phyloP scores from a whole-genome alignment of 2,113 vertebrate species.

The Thymallus thymallus region DNA sequence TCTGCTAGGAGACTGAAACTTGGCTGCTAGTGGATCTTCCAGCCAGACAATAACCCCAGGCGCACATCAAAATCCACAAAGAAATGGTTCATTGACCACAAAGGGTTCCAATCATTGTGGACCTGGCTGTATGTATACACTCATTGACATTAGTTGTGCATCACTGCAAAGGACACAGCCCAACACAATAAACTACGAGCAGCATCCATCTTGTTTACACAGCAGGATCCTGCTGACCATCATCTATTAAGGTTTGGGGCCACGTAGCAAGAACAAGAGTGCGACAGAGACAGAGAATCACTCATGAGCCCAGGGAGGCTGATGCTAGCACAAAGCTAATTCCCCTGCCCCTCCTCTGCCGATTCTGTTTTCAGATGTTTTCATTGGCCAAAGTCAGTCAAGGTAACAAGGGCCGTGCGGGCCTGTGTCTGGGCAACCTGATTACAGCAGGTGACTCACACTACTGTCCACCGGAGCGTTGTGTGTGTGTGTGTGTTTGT shows the following conservation, averaged over 20 bases:
- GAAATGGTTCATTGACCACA: too few relatives aligned
- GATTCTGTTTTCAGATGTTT: neutral
- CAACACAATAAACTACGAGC: neutral
- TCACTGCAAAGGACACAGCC: neutral
- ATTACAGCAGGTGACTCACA: slow-evolving; percentile 10
- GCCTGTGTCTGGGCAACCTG: neutral
- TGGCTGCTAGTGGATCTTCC: too few relatives aligned
- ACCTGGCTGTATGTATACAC: too few relatives aligned
- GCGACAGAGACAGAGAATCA: neutral
- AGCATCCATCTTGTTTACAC: neutral
- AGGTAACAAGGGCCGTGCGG: neutral
- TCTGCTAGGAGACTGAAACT: too few relatives aligned
- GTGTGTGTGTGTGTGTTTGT: neutral
- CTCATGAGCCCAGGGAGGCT: neutral
- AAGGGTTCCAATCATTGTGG: too few relatives aligned
- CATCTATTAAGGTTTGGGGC: slow-evolving; percentile 1
- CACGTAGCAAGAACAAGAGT: neutral
- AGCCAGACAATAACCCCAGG: too few relatives aligned
- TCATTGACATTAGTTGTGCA: neutral
- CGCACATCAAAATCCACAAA: neutral
- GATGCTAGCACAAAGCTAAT: neutral
- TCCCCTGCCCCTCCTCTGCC: neutral
- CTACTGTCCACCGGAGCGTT: neutral
- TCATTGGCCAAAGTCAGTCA: slow-evolving; percentile 11
- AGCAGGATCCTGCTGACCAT: neutral